These are phyloP conservation scores for Eulemur macaco DNA, from an alignment of 2,113 vertebrate species.

Conservation along the genomic window DNA sequence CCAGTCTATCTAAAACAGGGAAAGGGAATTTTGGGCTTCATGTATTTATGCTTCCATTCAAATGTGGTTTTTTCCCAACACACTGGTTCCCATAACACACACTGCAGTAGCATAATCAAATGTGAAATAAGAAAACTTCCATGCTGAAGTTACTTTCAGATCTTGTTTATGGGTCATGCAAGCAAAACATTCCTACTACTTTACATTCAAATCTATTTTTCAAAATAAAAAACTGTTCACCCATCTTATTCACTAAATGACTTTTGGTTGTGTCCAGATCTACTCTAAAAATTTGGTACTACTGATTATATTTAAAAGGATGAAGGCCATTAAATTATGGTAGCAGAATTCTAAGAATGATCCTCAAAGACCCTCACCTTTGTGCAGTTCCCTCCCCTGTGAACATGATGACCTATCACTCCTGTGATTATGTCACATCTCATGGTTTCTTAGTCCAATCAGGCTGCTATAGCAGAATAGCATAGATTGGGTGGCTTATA, in stretches of 20 bases:
- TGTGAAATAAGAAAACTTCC: background rate
- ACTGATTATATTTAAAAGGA: background rate
- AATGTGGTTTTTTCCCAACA: background rate
- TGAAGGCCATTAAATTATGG: background rate
- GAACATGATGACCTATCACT: background rate
- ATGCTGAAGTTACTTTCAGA: slow-evolving; percentile 3
- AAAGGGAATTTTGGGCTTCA: slow-evolving; percentile 17
- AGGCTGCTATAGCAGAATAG: background rate
- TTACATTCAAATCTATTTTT: slow-evolving; percentile 30
- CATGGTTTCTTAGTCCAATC: background rate
- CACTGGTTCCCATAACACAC: background rate
- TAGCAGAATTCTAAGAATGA: background rate
- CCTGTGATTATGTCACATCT: background rate
- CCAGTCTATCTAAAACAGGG: background rate
- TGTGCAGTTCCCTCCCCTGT: background rate
- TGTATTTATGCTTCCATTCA: background rate
- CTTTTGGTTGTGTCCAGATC: background rate
- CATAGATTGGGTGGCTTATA: background rate
- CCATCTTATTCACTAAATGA: background rate
- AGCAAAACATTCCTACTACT: background rate
- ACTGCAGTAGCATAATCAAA: background rate
- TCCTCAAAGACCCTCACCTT: background rate
- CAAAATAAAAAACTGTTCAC: background rate
- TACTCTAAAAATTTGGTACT: background rate
- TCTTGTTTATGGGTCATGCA: background rate